Percentiles rank a stretch among this genome's conserved stretches.
These are phyloP conservation scores for Corythornis leucogaster DNA, from an alignment of 2,797 vertebrate genomes.

Conservation along the genomic window DNA sequence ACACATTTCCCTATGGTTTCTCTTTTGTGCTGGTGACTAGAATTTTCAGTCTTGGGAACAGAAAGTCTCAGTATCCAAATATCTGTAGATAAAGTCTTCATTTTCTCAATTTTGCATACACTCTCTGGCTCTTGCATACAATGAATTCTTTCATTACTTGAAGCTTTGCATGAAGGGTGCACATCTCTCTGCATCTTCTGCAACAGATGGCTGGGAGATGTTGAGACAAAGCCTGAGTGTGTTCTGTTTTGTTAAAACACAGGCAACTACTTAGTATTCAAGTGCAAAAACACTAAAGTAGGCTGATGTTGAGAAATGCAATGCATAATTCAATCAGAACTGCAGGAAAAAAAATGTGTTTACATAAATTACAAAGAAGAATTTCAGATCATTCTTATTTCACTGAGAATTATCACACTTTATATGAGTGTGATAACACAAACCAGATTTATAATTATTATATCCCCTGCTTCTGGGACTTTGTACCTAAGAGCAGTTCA, in stretches of 20 bases:
- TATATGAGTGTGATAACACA: not conserved
- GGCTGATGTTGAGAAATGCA: not conserved
- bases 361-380: not conserved
- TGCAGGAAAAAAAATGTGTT: not conserved
- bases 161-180: not conserved
- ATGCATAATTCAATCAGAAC: not conserved
- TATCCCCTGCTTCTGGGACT: not conserved
- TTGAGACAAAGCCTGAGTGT: not conserved
- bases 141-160: constrained; percentile 18
- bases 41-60: not conserved
- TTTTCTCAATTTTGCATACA: not conserved
- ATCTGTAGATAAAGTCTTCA: not conserved
- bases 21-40: not conserved
- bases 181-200: not conserved
- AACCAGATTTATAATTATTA: not conserved
- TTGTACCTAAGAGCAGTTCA: not conserved
- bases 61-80: not conserved
- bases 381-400: not conserved
- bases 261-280: not conserved
- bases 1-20: not conserved
- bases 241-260: not conserved
- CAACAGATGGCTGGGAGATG: not conserved
- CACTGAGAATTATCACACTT: not conserved
- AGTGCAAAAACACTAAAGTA: not conserved
- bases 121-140: not conserved